Conservation (phyloP, 2,113 vertebrate species). For the Thunnus maccoyii region DNA sequence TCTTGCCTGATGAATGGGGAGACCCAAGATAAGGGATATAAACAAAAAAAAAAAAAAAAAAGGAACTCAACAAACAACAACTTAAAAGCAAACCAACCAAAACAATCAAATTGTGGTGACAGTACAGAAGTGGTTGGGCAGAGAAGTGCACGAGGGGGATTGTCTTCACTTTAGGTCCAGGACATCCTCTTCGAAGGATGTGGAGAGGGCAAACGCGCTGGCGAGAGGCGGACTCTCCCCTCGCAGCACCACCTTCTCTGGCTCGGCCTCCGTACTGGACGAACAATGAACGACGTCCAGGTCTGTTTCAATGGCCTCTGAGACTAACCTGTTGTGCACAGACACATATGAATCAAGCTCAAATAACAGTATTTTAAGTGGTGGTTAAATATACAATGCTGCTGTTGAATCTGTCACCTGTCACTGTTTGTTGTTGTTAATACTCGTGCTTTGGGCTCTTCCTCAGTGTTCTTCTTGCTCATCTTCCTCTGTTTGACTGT, state of each 20-base stretch:
- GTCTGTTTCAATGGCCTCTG: slow-evolving; percentile 86
- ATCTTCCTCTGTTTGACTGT: slow-evolving; percentile 88
- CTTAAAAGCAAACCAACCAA: slow-evolving; percentile 48
- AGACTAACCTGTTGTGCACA: slow-evolving; percentile 84
- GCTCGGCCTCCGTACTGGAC: slow-evolving; percentile 85
- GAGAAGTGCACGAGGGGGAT: slow-evolving; percentile 75
- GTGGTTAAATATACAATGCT: background rate
- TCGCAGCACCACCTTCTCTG: slow-evolving; percentile 75
- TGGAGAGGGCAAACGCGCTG: slow-evolving; percentile 85
- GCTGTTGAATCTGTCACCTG: slow-evolving; percentile 84
- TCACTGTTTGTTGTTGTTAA: slow-evolving; percentile 91
- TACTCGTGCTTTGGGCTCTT: slow-evolving; percentile 85
- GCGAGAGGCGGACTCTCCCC: slow-evolving; percentile 86
- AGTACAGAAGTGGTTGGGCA: slow-evolving; percentile 68
- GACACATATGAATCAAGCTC: background rate
- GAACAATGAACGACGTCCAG: slow-evolving; percentile 85
- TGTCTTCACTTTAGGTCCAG: slow-evolving; percentile 95
- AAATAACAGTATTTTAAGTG: no score
- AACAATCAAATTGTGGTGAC: slow-evolving; percentile 38
- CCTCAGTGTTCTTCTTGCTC: slow-evolving; percentile 87
- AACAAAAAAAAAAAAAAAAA: slow-evolving; percentile 27
- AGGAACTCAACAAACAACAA: slow-evolving; percentile 61
- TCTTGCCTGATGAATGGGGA: slow-evolving; percentile 35
- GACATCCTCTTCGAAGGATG: slow-evolving; percentile 92
- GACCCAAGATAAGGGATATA: slow-evolving; percentile 39